These are phyloP conservation scores for Proterorhinus semilunaris DNA, from an alignment of 2,113 vertebrate genomes.

Conservation along the genomic window DNA sequence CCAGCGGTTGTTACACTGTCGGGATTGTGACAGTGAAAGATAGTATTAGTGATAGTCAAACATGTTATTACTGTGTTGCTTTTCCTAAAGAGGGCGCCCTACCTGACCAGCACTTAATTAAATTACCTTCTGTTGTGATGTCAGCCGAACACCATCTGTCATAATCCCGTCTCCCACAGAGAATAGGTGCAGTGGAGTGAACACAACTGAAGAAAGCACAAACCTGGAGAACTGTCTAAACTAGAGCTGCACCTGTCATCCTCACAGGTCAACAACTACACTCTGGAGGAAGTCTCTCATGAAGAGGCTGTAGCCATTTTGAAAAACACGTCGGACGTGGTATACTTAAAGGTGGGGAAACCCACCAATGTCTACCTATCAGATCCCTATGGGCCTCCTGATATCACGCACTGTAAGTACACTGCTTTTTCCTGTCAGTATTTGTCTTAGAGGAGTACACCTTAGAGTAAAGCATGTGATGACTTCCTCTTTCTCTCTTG, in stretches of 20 bases:
- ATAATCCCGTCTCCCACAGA: conserved; percentile 34
- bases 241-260: conserved; percentile 8
- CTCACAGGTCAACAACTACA: conserved; percentile 92
- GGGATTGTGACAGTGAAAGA: background rate
- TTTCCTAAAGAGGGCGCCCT: conserved; percentile 14
- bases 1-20: background rate
- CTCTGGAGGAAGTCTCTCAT: conserved; percentile 95
- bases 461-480: background rate
- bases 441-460: background rate
- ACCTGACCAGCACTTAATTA: conserved; percentile 42
- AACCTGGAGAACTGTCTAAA: background rate
- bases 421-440: conserved; percentile 1
- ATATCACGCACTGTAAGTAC: conserved; percentile 94
- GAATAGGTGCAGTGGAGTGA: background rate
- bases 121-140: conserved; percentile 45
- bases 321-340: conserved; percentile 96
- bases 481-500: background rate
- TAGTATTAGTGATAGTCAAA: no score
- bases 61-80: background rate
- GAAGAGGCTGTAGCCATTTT: conserved; percentile 95
- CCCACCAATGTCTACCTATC: conserved; percentile 94
- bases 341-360: conserved; percentile 95
- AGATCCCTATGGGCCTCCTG: conserved; percentile 93
- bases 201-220: conserved; percentile 9
- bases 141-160: conserved; percentile 51